phyloP scores from a whole-genome alignment of 2,888 invertebrate species.

The Aphelenchoides bicaudatus region DNA sequence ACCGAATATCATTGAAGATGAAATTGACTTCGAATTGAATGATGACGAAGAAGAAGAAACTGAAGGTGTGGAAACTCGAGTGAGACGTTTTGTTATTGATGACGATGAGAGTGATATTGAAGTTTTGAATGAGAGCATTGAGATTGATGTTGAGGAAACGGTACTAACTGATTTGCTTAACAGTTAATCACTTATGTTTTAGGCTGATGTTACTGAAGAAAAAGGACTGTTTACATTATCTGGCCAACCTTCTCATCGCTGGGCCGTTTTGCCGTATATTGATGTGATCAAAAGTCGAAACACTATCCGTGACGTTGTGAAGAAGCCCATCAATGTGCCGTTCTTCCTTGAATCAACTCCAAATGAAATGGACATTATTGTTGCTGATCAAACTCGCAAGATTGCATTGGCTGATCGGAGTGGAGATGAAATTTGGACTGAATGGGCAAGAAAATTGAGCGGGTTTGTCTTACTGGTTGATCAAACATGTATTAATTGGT shows the following conservation, averaged over 20 bases:
- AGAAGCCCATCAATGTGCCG: constrained; percentile 81
- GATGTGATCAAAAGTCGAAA: constrained; percentile 81
- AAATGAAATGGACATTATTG: constrained; percentile 13
- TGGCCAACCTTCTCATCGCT: constrained; percentile 72
- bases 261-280: constrained; percentile 83
- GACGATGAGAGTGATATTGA: constrained; percentile 59
- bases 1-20: constrained; percentile 13
- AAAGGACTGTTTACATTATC: constrained; percentile 73
- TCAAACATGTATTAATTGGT: not conserved
- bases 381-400: not conserved
- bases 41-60: constrained; percentile 33
- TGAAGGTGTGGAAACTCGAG: constrained; percentile 8
- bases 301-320: constrained; percentile 80
- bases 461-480: constrained; percentile 16
- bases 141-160: not conserved
- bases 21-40: constrained; percentile 40
- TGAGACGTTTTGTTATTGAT: constrained; percentile 45
- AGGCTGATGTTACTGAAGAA: not conserved
- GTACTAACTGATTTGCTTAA: not conserved
- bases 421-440: constrained; percentile 10
- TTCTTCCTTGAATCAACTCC: constrained; percentile 70
- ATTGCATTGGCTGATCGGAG: constrained; percentile 6
- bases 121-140: constrained; percentile 8
- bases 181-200: not conserved
- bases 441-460: constrained; percentile 16